A percentile compares a stretch with the other conserved stretches of the same genome.
Conservation (phyloP, 2,797 vertebrate species). For the Prunella strophiata region DNA sequence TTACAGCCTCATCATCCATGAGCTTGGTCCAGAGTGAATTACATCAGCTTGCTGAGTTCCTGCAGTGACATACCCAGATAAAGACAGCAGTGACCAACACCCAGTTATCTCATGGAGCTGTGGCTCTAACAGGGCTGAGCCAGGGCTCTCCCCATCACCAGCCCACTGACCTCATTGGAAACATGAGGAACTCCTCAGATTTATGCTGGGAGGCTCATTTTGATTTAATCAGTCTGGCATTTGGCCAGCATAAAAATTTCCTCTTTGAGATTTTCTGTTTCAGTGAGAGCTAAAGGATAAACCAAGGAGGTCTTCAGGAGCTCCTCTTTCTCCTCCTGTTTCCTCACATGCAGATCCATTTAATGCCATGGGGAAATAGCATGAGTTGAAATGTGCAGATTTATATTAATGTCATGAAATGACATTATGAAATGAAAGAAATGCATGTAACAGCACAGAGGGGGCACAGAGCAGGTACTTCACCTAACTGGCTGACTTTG, state of each 20-base stretch:
- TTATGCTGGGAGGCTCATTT: slow-evolving; percentile 1
- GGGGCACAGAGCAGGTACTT: neutral
- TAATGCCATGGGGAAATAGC: neutral
- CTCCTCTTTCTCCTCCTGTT: neutral
- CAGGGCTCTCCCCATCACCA: neutral
- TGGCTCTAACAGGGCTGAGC: neutral
- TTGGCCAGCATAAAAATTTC: neutral
- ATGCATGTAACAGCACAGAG: neutral
- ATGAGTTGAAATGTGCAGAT: neutral
- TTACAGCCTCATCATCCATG: neutral
- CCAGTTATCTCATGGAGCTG: neutral
- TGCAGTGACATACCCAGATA: neutral
- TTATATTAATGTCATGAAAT: neutral
- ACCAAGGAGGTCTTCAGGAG: neutral
- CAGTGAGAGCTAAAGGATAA: neutral
- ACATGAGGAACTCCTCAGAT: neutral
- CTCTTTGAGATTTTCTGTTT: neutral
- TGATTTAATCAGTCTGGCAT: neutral
- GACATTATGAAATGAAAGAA: neutral
- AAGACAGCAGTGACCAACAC: neutral
- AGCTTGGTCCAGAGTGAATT: neutral
- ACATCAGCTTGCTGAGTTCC: neutral
- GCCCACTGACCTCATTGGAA: slow-evolving; percentile 38
- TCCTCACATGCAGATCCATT: neutral
- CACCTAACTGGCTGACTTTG: neutral